Conservation (phyloP, 1,140 invertebrate genomes). For the Drosophila paulistorum region DNA sequence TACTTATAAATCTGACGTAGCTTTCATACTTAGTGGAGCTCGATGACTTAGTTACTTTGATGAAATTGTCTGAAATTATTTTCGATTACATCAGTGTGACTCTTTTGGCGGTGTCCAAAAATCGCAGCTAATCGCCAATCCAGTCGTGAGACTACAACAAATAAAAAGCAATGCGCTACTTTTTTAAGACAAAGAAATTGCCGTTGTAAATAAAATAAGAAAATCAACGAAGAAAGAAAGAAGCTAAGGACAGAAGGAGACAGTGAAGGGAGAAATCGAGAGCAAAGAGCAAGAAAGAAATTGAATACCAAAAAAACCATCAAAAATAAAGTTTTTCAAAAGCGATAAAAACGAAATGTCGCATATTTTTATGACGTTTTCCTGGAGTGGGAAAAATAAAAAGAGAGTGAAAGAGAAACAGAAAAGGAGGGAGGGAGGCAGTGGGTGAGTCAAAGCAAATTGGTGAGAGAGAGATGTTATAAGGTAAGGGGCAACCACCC, state of each 20-base stretch:
- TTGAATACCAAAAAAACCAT: constrained; percentile 48
- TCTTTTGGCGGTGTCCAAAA: constrained; percentile 22
- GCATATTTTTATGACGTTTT: constrained; percentile 83
- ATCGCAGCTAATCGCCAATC: constrained; percentile 78
- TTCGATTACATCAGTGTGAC: constrained; percentile 22
- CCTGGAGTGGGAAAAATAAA: constrained; percentile 31
- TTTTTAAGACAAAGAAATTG: constrained; percentile 81
- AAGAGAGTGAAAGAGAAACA: constrained; percentile 13
- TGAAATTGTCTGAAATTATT: not conserved
- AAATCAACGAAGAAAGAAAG: constrained; percentile 19
- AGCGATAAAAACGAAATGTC: constrained; percentile 83
- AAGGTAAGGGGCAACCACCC: not conserved
- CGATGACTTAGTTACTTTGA: too few species aligned
- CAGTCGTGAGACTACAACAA: constrained; percentile 64
- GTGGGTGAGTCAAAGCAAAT: constrained; percentile 18
- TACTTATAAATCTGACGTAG: too few species aligned
- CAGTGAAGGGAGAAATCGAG: constrained; percentile 26
- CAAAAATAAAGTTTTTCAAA: constrained; percentile 82
- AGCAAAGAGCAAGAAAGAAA: constrained; percentile 39
- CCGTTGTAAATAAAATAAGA: constrained; percentile 76
- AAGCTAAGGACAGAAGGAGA: constrained; percentile 35
- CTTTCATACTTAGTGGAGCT: too few species aligned
- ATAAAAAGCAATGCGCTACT: constrained; percentile 79
- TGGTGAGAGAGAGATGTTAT: not conserved
- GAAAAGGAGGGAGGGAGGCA: constrained; percentile 4